These are phyloP conservation scores for Butorides virescens DNA, from an alignment of 2,113 vertebrate species.

Conservation along the genomic window DNA sequence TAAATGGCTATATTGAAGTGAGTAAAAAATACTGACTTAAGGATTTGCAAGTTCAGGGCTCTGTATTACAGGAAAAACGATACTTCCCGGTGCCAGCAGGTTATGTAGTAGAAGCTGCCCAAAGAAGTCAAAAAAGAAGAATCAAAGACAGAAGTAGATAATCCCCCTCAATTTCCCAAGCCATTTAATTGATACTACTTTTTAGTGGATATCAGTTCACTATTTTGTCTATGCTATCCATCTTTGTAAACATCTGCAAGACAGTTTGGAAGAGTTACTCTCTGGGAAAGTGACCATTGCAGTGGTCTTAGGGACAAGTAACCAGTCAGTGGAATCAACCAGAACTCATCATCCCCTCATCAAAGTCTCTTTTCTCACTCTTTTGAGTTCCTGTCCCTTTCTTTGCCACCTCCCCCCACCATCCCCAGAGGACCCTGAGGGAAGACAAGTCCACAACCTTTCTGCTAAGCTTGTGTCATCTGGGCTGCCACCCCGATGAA, in stretches of 20 bases:
- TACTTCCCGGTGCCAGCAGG: background rate
- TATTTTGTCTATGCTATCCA: background rate
- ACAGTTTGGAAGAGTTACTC: background rate
- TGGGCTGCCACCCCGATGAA: background rate
- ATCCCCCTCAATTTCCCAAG: background rate
- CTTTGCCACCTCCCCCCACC: background rate
- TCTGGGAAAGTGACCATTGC: background rate
- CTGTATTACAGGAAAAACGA: background rate
- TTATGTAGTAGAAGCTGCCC: background rate
- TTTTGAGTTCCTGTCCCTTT: background rate
- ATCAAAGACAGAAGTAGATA: background rate
- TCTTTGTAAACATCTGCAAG: background rate
- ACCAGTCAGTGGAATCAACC: background rate
- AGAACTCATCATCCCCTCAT: background rate
- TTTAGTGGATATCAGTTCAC: background rate
- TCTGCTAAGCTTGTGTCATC: background rate
- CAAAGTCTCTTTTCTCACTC: background rate
- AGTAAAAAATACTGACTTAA: background rate
- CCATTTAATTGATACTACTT: background rate
- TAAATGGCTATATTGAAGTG: background rate
- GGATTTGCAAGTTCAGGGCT: background rate
- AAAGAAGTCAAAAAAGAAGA: background rate
- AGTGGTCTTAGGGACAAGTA: background rate
- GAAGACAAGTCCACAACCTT: background rate
- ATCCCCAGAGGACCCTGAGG: background rate